Evolutionary conservation across 2,797 vertebrate genomes (phyloP).

Genomic region (Lateolabrax maculatus): DNA sequence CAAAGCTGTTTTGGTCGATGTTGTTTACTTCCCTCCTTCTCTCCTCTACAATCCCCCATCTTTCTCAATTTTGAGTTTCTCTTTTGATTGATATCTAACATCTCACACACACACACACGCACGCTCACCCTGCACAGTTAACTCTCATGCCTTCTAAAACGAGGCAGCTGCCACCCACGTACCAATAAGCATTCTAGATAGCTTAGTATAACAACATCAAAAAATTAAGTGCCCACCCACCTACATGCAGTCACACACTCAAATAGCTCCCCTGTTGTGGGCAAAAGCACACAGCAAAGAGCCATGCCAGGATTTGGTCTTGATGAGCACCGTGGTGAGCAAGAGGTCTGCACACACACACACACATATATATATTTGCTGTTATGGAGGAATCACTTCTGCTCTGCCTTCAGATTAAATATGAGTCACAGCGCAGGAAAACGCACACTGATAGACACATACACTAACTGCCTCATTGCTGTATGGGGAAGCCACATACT

Average conservation of each 20-base stretch:
- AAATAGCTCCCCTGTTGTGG: slow-evolving; percentile 65
- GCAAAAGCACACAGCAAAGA: slow-evolving; percentile 46
- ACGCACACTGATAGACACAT: slow-evolving; percentile 34
- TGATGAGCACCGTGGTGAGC: slow-evolving; percentile 40
- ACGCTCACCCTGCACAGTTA: not conserved
- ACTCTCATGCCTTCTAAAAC: slow-evolving; percentile 42
- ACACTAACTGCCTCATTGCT: slow-evolving; percentile 9
- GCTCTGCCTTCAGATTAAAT: slow-evolving; percentile 53
- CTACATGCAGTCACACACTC: slow-evolving; percentile 52
- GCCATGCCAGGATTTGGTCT: slow-evolving; percentile 28
- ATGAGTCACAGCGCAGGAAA: slow-evolving; percentile 58
- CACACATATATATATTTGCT: not conserved
- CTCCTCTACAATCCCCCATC: not conserved
- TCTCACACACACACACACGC: not conserved
- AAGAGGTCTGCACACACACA: slow-evolving; percentile 23
- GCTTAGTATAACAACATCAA: slow-evolving; percentile 45
- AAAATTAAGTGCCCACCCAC: slow-evolving; percentile 61
- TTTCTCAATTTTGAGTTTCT: slow-evolving; percentile 14
- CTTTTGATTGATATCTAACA: slow-evolving; percentile 14
- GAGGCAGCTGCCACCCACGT: slow-evolving; percentile 59
- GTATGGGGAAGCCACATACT: slow-evolving; percentile 27
- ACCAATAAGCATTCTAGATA: slow-evolving; percentile 19
- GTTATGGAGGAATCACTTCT: slow-evolving; percentile 41
- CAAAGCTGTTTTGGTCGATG: not conserved
- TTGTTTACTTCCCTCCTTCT: slow-evolving; percentile 10